phyloP scores from a whole-genome alignment of 2,888 invertebrate species.

The Drosophila meridiana region DNA sequence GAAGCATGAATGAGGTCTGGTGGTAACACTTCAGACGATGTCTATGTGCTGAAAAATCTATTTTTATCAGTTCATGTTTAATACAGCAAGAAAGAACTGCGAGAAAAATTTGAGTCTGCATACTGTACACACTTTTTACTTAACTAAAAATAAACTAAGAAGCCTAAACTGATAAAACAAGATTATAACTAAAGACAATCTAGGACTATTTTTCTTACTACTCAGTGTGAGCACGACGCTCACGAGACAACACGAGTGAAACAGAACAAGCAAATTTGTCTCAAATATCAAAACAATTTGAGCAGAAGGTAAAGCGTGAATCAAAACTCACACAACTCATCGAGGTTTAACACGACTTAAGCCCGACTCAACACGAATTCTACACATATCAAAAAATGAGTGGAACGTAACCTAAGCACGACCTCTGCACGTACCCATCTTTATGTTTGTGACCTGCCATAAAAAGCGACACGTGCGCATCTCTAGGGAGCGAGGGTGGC shows the following conservation, averaged over 20 bases:
- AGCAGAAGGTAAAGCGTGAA: neutral
- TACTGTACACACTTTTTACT: neutral
- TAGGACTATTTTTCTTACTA: neutral
- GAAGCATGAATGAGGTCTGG: neutral
- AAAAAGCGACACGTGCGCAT: constrained; percentile 17
- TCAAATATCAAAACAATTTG: neutral
- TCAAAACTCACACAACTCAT: neutral
- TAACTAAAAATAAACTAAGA: too few species aligned
- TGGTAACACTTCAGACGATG: neutral
- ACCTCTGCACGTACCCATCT: neutral
- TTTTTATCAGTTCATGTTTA: neutral
- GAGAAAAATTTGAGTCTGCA: neutral
- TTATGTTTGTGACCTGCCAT: constrained; percentile 1
- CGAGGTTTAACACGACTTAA: too few species aligned
- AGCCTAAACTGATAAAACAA: neutral
- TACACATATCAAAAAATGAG: neutral
- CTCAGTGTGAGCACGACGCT: neutral
- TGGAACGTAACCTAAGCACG: constrained; percentile 1
- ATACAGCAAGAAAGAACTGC: neutral
- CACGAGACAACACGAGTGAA: neutral
- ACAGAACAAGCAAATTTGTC: neutral
- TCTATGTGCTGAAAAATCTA: neutral
- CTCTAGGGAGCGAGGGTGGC: constrained; percentile 11
- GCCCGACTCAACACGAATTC: neutral
- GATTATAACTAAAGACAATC: neutral